Evolutionary conservation across 92 coral and sea anemone genomes (phyloP).

Genomic region (Porites evermanni): DNA sequence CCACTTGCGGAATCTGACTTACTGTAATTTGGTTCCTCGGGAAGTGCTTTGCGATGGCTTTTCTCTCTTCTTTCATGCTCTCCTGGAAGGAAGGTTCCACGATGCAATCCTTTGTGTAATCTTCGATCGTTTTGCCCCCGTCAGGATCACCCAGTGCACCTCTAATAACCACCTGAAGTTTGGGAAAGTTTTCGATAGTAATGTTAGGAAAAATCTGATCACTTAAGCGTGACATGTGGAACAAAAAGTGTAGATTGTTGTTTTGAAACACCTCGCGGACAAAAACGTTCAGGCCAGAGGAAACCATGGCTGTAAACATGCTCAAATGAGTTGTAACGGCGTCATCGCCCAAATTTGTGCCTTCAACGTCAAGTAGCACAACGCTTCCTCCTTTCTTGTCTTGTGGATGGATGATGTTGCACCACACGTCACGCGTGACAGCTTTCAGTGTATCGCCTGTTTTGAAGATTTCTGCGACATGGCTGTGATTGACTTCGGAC

Average conservation of each 20-base stretch:
- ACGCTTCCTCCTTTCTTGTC: background rate
- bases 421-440: slow-evolving; percentile 46
- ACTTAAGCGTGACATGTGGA: slow-evolving; percentile 22
- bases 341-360: slow-evolving; percentile 11
- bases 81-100: slow-evolving; percentile 10
- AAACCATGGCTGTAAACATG: slow-evolving; percentile 10
- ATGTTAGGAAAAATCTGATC: slow-evolving; percentile 24
- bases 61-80: slow-evolving; percentile 7
- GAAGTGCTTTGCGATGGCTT: slow-evolving; percentile 13
- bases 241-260: background rate
- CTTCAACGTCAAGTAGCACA: slow-evolving; percentile 19
- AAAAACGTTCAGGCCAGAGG: background rate
- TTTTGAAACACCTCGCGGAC: background rate
- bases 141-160: background rate
- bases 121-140: background rate
- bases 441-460: slow-evolving; percentile 21
- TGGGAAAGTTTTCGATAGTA: slow-evolving; percentile 20
- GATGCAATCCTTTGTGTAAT: slow-evolving; percentile 1
- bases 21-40: slow-evolving; percentile 17
- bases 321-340: background rate
- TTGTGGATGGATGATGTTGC: background rate
- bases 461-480: slow-evolving; percentile 31
- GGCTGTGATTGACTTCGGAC: background rate
- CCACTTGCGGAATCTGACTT: background rate
- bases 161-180: slow-evolving; percentile 5